Conservation (phyloP, 2,797 vertebrate species). For the Urophycis tenuis region DNA sequence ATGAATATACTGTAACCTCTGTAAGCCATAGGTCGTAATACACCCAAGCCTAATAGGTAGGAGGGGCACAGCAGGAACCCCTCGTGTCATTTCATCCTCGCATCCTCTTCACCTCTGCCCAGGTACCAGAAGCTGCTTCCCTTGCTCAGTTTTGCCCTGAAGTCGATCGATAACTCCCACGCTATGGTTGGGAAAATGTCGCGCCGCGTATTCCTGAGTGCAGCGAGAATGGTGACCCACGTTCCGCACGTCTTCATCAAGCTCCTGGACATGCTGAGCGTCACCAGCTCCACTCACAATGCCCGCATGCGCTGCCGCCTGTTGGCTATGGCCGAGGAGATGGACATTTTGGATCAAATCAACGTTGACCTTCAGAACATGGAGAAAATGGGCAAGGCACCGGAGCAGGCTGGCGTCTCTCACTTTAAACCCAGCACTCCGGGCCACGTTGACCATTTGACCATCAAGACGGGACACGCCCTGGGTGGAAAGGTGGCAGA, state of each 20-base stretch:
- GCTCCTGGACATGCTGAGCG: slow-evolving; percentile 79
- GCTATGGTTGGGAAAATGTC: slow-evolving; percentile 87
- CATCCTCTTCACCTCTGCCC: not conserved
- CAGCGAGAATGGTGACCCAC: slow-evolving; percentile 83
- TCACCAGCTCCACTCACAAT: slow-evolving; percentile 78
- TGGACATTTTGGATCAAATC: slow-evolving; percentile 81
- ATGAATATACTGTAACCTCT: too few species aligned
- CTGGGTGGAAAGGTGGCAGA: slow-evolving; percentile 52
- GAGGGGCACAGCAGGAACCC: not conserved
- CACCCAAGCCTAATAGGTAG: not conserved
- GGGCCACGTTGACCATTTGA: slow-evolving; percentile 56
- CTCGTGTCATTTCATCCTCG: not conserved
- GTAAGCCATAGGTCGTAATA: too few species aligned
- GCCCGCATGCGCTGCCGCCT: slow-evolving; percentile 80
- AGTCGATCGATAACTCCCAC: slow-evolving; percentile 84
- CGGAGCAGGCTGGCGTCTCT: slow-evolving; percentile 38
- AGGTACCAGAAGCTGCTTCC: slow-evolving; percentile 87
- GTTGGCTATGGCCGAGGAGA: slow-evolving; percentile 84
- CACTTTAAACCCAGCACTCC: slow-evolving; percentile 68
- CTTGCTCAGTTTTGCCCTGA: slow-evolving; percentile 76
- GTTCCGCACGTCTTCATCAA: slow-evolving; percentile 81
- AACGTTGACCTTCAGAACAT: slow-evolving; percentile 68
- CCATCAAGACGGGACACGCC: slow-evolving; percentile 44
- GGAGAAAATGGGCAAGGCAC: not conserved
- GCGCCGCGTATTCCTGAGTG: slow-evolving; percentile 80